Percentiles rank a stretch among this genome's conserved stretches.
These are phyloP conservation scores for Neuroscelio doddi DNA, from an alignment of 2,888 invertebrate species.

Conservation along the genomic window DNA sequence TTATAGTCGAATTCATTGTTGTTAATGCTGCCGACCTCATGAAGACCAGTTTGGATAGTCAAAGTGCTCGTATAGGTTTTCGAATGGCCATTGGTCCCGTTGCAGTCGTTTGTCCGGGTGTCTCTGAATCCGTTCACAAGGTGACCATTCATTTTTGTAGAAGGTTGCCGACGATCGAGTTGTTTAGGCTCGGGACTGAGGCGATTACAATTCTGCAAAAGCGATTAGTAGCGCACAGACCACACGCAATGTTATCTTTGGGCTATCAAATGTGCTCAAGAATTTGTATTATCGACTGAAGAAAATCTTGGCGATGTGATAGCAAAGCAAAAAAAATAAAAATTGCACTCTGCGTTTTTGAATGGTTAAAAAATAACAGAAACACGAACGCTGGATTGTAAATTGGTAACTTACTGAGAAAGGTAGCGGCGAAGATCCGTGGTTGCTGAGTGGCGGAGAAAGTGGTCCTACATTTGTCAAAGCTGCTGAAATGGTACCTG, in stretches of 20 bases:
- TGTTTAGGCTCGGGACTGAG: constrained; percentile 51
- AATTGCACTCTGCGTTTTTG: constrained; percentile 4
- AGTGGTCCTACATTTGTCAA: constrained; percentile 75
- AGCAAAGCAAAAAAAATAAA: constrained; percentile 29
- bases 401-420: constrained; percentile 78
- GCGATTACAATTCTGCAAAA: constrained; percentile 65
- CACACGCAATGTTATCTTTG: constrained; percentile 51
- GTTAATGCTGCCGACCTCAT: constrained; percentile 56
- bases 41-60: constrained; percentile 65
- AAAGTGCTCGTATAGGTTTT: constrained; percentile 70
- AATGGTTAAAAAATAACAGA: background rate
- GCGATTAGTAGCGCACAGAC: constrained; percentile 65
- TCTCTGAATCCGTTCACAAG: constrained; percentile 48
- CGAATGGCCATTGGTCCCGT: constrained; percentile 51
- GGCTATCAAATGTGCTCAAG: constrained; percentile 21
- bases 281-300: too few species aligned
- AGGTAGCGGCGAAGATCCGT: constrained; percentile 76
- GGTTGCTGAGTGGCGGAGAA: constrained; percentile 77
- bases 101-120: constrained; percentile 49
- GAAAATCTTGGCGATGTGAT: constrained; percentile 19
- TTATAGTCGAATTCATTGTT: constrained; percentile 50
- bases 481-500: constrained; percentile 83
- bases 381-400: background rate
- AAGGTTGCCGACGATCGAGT: constrained; percentile 26
- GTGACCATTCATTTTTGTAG: constrained; percentile 33